These are phyloP conservation scores for Aquatica leii DNA, from an alignment of 2,888 invertebrate species.

Conservation along the genomic window DNA sequence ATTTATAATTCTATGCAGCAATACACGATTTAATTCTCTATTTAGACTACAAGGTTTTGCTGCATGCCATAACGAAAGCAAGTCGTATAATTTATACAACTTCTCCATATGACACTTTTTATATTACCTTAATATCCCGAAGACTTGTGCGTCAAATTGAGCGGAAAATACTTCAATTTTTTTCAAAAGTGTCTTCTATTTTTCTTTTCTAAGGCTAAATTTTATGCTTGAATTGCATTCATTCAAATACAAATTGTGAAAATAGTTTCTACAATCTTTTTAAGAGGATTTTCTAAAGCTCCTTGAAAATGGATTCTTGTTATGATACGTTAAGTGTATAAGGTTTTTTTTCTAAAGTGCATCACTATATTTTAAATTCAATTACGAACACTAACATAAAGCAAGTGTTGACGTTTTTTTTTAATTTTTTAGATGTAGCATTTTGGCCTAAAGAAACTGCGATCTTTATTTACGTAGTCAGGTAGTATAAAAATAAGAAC, in stretches of 20 bases:
- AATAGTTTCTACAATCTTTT: conserved; percentile 11
- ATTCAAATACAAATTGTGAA: conserved; percentile 15
- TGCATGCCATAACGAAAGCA: conserved; percentile 6
- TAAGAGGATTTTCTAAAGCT: conserved; percentile 1
- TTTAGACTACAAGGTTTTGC: conserved; percentile 12
- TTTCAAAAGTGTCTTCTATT: conserved; percentile 20
- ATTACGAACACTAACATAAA: too few species aligned
- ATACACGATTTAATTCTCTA: conserved; percentile 37
- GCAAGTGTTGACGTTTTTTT: too few species aligned
- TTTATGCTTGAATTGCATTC: conserved; percentile 16
- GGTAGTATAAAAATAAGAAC: too few species aligned
- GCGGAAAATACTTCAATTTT: conserved; percentile 25
- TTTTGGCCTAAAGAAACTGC: too few species aligned
- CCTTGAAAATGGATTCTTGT: neutral
- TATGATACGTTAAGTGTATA: too few species aligned
- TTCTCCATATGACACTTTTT: conserved; percentile 18
- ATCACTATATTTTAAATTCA: too few species aligned
- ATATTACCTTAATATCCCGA: conserved; percentile 22
- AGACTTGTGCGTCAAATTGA: conserved; percentile 17
- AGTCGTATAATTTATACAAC: conserved; percentile 10
- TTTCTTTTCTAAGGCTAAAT: conserved; percentile 9
- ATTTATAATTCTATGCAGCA: conserved; percentile 53
- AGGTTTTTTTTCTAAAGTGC: too few species aligned
- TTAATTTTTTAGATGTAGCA: too few species aligned
- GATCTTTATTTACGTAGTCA: too few species aligned